phyloP scores from a whole-genome alignment of 2,797 vertebrate genomes.

The Varecia variegata region DNA sequence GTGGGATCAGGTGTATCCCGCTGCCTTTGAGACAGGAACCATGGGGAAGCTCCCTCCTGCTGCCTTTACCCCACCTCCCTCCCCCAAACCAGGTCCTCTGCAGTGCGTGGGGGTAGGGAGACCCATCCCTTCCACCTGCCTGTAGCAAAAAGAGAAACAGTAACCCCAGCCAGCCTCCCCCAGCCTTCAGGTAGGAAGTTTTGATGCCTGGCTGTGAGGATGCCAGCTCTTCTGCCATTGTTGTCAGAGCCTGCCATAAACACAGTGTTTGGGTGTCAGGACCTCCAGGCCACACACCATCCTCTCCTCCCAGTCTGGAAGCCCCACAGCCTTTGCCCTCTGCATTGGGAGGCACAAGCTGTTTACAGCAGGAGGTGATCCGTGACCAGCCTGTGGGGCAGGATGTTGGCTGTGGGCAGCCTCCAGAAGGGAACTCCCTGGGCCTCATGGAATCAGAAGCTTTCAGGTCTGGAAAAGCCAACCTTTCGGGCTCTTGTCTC shows the following conservation, averaged over 20 bases:
- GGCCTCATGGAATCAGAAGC: constrained; percentile 17
- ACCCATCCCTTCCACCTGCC: constrained; percentile 70
- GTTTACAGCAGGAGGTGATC: constrained; percentile 43
- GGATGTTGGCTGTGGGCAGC: constrained; percentile 59
- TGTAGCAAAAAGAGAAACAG: constrained; percentile 52
- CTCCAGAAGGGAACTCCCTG: constrained; percentile 47
- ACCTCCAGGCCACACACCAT: neutral
- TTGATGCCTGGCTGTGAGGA: constrained; percentile 29
- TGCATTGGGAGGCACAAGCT: constrained; percentile 33
- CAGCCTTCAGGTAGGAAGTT: constrained; percentile 50
- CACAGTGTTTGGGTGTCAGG: neutral
- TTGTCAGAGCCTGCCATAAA: constrained; percentile 46
- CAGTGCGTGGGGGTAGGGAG: constrained; percentile 27
- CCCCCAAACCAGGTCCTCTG: constrained; percentile 48
- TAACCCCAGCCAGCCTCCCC: neutral
- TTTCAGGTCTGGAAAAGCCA: constrained; percentile 60
- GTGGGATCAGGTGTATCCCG: neutral
- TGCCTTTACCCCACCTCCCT: neutral
- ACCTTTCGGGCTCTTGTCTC: constrained; percentile 42
- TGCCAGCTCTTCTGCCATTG: neutral
- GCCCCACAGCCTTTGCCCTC: neutral
- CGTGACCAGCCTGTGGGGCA: neutral
- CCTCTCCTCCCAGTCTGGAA: neutral
- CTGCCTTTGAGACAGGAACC: neutral
- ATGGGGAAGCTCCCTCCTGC: neutral